Base-by-base conservation (phyloP, 2,113 vertebrate genomes). In the Chaetodon trifascialis region DNA sequence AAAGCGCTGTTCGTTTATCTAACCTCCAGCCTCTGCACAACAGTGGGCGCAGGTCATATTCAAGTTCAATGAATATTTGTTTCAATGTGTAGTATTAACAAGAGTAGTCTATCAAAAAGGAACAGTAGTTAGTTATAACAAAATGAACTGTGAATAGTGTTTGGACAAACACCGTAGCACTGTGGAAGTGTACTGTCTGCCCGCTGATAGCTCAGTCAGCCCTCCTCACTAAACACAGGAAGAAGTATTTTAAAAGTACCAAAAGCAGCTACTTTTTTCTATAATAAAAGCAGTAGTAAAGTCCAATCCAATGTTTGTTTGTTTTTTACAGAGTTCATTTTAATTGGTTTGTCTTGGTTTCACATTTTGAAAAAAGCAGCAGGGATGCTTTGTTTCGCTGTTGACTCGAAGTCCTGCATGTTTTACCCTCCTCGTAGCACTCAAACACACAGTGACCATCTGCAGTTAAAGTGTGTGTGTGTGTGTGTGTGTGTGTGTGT, bases 131-230 rank as follows among this genome's bases (percentile, higher is more conserved):
- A 4, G 47, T 19, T 65, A 30, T 12, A 38, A 44, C 55, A 12
- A 21, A 44, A 34, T 38, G 11, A 38, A 25, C n/a, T n/a, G 52
- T 16, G 55, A 44, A 38, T 11, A 0, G 4, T 44, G 34, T 60
- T 52, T 36, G 72, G 30, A 25, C 5, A 49, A 30, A 40, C 34
- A 7, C 23, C 46, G 40, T 46, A 15, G 46, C 47, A 38, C 9
- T n/a, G 4, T 36, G 64, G 71, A 42, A n/a, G 59, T 58, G 23
- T 60, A 44, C 44, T 52, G 52, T 67, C 44, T 49, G 49, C 19
- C 23, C 40, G 6, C 46, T 60, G 63, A 74, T 70, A 75, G 70
- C 64, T 69, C 47, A 52, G 16, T 3, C 55, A 58, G 64, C 64
- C n/a, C 19, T 30, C 15, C 63, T 73, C 79, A 34, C 69, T 34